phyloP scores from a whole-genome alignment of 2,888 invertebrate species.

The Hyposoter dolosus region DNA sequence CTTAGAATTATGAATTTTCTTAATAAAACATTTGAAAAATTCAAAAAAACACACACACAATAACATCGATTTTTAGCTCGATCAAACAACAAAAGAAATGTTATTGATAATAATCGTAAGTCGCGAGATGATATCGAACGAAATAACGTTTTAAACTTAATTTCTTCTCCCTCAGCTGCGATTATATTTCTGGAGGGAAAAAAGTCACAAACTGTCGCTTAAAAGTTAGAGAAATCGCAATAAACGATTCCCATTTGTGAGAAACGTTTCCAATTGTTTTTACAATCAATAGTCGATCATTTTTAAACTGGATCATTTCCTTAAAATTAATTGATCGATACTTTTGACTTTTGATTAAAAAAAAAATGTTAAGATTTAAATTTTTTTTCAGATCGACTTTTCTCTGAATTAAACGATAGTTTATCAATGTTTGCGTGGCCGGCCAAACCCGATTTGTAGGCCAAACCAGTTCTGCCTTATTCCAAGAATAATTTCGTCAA shows the following conservation, averaged over 20 bases:
- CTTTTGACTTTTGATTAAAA: background rate
- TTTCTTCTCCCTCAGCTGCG: background rate
- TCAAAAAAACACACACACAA: background rate
- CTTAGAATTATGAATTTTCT: slow-evolving; percentile 52
- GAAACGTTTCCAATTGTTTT: background rate
- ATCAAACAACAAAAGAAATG: slow-evolving; percentile 1
- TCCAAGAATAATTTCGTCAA: background rate
- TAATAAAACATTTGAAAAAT: slow-evolving; percentile 34
- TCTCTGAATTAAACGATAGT: background rate
- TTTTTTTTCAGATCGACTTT: background rate
- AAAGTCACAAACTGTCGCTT: background rate
- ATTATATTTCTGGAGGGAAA: slow-evolving; percentile 8
- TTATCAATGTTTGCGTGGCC: background rate
- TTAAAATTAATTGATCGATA: background rate
- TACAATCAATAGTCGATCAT: background rate
- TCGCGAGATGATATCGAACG: slow-evolving; percentile 2
- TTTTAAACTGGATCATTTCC: background rate
- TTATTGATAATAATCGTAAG: background rate
- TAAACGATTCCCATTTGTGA: background rate
- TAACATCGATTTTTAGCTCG: slow-evolving; percentile 15
- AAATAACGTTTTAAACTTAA: slow-evolving; percentile 18
- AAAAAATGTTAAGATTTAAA: background rate
- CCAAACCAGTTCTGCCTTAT: background rate
- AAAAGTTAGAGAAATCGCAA: background rate
- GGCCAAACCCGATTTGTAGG: background rate